phyloP scores from a whole-genome alignment of 23 tunicate genomes.

The Diplosoma virens region DNA sequence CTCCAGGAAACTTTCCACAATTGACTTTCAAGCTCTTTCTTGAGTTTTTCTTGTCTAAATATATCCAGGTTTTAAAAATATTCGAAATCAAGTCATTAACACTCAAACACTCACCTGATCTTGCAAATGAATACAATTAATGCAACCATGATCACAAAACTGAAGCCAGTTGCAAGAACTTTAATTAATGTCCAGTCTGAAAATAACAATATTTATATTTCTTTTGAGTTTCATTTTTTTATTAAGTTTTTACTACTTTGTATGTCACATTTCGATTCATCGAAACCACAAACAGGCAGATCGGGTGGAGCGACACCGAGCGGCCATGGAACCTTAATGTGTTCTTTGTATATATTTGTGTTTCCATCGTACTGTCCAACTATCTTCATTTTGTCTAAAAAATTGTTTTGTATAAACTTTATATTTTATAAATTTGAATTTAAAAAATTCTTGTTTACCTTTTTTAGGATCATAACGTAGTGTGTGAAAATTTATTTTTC shows the following conservation, averaged over 20 bases:
- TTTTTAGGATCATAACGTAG: conserved; percentile 27
- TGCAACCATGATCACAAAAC: no score
- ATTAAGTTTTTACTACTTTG: conserved; percentile 44
- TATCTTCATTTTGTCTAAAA: conserved; percentile 29
- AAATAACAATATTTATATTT: no score
- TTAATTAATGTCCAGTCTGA: no score
- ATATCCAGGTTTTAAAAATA: no score
- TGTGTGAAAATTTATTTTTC: conserved; percentile 37
- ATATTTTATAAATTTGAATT: no score
- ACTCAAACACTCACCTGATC: no score
- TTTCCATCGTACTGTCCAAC: conserved; percentile 47
- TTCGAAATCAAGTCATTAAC: no score
- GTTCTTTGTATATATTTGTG: conserved; percentile 12
- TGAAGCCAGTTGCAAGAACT: no score
- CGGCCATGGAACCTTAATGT: conserved; percentile 43
- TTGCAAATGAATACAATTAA: no score
- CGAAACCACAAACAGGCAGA: conserved; percentile 76
- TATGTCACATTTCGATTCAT: conserved; percentile 48
- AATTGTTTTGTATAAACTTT: no score
- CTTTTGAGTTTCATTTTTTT: no score
- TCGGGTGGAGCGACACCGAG: conserved; percentile 61
- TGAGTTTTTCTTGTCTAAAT: background rate
- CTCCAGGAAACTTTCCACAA: conserved; percentile 81
- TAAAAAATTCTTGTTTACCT: conserved; percentile 36
- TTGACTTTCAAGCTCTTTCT: conserved; percentile 79